Evolutionary conservation across 2,113 vertebrate genomes (phyloP).

Genomic region (Gulo gulo): DNA sequence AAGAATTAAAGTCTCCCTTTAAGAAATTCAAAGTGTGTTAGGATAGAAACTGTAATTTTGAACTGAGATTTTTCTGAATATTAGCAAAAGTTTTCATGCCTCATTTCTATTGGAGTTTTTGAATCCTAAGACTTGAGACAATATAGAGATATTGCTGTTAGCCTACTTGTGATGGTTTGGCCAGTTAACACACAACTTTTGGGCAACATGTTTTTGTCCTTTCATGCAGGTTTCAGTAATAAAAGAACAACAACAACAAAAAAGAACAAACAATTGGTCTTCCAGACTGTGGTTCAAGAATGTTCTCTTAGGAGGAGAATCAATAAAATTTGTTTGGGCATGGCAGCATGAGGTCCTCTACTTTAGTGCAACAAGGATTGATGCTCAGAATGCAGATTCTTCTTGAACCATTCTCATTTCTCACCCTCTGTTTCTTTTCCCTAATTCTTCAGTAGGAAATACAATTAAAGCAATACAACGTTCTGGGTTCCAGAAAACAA

Average conservation of each 20-base stretch:
- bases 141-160: not conserved
- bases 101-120: not conserved
- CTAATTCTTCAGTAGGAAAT: not conserved
- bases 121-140: not conserved
- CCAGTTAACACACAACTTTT: not conserved
- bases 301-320: not conserved
- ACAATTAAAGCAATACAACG: not conserved
- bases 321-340: not conserved
- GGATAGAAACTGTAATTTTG: not conserved
- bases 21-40: conserved; percentile 11
- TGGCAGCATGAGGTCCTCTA: not conserved
- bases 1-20: conserved; percentile 18
- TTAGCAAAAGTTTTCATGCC: not conserved
- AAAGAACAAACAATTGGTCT: not conserved
- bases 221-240: not conserved
- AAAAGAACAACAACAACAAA: not conserved
- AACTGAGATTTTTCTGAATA: not conserved
- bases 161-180: not conserved
- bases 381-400: not conserved
- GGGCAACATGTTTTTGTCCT: not conserved
- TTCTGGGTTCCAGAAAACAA: not conserved
- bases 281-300: not conserved
- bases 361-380: fast-evolving
- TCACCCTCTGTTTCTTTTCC: not conserved
- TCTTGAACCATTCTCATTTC: not conserved